Evolutionary conservation across 2,113 vertebrate genomes (phyloP).

Genomic region (Pollachius pollachius): DNA sequence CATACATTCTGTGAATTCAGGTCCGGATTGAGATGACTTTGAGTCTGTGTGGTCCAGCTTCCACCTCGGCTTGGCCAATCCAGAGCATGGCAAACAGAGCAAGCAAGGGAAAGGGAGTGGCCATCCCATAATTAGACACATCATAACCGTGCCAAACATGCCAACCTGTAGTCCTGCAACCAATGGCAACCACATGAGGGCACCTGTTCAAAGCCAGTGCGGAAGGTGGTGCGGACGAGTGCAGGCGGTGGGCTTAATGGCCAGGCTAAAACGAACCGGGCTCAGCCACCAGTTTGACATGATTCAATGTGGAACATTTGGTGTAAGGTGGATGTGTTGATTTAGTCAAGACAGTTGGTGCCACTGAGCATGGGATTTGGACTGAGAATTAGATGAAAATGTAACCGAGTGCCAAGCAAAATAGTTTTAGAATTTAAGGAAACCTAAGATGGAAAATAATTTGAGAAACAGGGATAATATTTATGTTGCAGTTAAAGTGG

Average conservation of each 20-base stretch:
- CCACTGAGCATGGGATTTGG: too few relatives aligned
- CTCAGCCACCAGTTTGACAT: not conserved
- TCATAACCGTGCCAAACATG: slow-evolving; percentile 2
- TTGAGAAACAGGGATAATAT: too few relatives aligned
- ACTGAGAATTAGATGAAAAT: too few relatives aligned
- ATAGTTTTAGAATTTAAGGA: too few relatives aligned
- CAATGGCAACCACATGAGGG: slow-evolving; percentile 32
- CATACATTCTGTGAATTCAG: not conserved
- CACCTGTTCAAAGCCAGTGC: slow-evolving; percentile 14
- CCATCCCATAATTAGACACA: slow-evolving; percentile 27
- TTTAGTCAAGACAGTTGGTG: too few relatives aligned
- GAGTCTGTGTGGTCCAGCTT: slow-evolving; percentile 19
- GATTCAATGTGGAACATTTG: too few relatives aligned
- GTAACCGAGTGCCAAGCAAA: too few relatives aligned
- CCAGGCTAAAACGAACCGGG: not conserved
- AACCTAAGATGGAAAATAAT: too few relatives aligned
- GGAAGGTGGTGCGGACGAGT: slow-evolving; percentile 20
- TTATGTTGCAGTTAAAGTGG: too few relatives aligned
- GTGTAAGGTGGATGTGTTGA: too few relatives aligned
- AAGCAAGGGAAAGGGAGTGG: slow-evolving; percentile 10
- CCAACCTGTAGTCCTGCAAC: slow-evolving; percentile 14
- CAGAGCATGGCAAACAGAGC: slow-evolving; percentile 12
- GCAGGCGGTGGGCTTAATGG: slow-evolving; percentile 23
- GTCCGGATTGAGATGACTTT: not conserved
- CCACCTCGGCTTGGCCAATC: slow-evolving; percentile 15